A percentile compares a stretch with the other conserved stretches of the same genome.
phyloP scores from a whole-genome alignment of 2,797 vertebrate genomes.

The Hapalemur alaotrensis region DNA sequence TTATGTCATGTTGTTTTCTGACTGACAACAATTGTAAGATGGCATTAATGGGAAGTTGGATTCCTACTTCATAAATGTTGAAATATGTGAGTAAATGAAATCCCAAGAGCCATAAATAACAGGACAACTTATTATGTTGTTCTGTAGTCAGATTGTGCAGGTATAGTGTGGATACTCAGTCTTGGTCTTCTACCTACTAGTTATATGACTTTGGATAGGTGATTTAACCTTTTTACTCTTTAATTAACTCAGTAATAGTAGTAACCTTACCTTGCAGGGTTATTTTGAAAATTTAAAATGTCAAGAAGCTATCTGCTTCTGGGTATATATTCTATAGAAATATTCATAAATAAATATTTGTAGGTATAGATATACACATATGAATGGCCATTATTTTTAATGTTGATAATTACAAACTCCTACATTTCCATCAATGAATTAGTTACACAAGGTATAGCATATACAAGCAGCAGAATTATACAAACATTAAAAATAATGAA shows the following conservation, averaged over 20 bases:
- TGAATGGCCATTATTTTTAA: not conserved
- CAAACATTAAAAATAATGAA: constrained; percentile 3
- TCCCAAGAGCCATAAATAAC: not conserved
- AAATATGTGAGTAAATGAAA: not conserved
- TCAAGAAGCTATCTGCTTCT: not conserved
- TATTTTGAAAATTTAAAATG: constrained; percentile 13
- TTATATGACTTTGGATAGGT: not conserved
- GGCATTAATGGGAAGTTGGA: not conserved
- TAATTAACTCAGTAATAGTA: not conserved
- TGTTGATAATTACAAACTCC: not conserved
- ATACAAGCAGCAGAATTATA: not conserved
- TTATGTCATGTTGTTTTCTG: not conserved
- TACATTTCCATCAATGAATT: not conserved
- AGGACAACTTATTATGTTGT: not conserved
- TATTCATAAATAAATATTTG: not conserved
- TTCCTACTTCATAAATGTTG: not conserved
- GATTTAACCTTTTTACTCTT: not conserved
- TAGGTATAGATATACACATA: not conserved
- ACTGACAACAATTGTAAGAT: not conserved
- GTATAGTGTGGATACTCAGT: not conserved
- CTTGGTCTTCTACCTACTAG: not conserved
- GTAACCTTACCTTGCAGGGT: not conserved
- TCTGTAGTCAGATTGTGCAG: not conserved
- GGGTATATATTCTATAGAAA: not conserved
- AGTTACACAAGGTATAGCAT: not conserved